Conservation (phyloP, 2,888 invertebrate species). For the Cynaeus angustus region DNA sequence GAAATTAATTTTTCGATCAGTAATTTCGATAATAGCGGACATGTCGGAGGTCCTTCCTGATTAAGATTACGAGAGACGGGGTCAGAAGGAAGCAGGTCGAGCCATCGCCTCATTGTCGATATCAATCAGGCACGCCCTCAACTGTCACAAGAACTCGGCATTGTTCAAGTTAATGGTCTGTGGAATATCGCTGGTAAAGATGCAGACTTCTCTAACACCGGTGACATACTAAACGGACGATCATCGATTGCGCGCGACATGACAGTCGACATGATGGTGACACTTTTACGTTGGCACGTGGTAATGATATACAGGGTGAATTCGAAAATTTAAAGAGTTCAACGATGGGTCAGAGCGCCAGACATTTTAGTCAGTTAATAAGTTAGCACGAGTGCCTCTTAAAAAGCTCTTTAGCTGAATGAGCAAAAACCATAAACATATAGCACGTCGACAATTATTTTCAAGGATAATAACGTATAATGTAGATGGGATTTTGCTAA, state of each 20-base stretch:
- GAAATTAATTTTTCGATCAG: conserved; percentile 37
- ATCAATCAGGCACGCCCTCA: conserved; percentile 60
- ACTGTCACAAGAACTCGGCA: conserved; percentile 57
- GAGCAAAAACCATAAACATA: conserved; percentile 34
- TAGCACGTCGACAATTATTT: conserved; percentile 35
- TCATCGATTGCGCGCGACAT: conserved; percentile 32
- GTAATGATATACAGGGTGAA: neutral
- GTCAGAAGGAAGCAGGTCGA: conserved; percentile 59
- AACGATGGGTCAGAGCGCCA: neutral
- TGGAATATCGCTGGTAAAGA: conserved; percentile 51
- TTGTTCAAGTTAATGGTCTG: conserved; percentile 59
- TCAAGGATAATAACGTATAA: conserved; percentile 28
- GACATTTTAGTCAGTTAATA: neutral
- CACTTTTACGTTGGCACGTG: conserved; percentile 6
- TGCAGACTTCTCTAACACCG: conserved; percentile 22
- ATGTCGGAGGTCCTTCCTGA: conserved; percentile 43
- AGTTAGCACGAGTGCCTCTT: conserved; percentile 2
- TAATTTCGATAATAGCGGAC: conserved; percentile 16
- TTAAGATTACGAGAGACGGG: conserved; percentile 45
- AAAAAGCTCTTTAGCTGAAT: conserved; percentile 5
- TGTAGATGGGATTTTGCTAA: conserved; percentile 37
- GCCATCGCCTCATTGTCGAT: conserved; percentile 55
- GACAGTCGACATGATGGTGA: conserved; percentile 19
- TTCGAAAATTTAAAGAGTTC: neutral
- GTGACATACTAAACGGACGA: conserved; percentile 41